Conservation (phyloP, 1,140 invertebrate species). For the Ooceraea biroi region DNA sequence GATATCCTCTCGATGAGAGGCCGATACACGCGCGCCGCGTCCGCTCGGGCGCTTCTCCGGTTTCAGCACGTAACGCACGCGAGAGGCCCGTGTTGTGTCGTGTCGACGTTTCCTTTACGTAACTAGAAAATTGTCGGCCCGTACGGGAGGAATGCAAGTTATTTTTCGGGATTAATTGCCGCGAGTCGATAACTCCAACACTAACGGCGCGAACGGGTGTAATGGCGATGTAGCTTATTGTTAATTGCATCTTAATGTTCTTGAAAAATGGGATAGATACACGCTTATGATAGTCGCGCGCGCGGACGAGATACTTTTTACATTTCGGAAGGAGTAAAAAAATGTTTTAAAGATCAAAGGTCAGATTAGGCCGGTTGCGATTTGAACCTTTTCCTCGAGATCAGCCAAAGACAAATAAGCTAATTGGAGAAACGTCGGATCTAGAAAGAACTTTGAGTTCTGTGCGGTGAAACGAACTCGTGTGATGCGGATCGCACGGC, state of each 20-base stretch:
- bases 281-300: too few relatives aligned
- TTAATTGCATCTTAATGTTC: too few relatives aligned
- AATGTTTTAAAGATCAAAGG: too few relatives aligned
- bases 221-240: too few relatives aligned
- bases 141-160: conserved; percentile 21
- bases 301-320: too few relatives aligned
- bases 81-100: conserved; percentile 34
- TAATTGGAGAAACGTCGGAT: conserved; percentile 1
- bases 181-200: conserved; percentile 1
- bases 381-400: neutral
- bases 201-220: too few relatives aligned
- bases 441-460: neutral
- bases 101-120: conserved; percentile 48
- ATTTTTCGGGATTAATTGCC: conserved; percentile 13
- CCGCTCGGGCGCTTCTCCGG: conserved; percentile 47
- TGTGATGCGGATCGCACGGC: neutral
- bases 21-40: conserved; percentile 29
- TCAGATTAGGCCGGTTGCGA: neutral
- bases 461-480: too few relatives aligned
- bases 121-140: conserved; percentile 46
- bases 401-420: neutral
- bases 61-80: conserved; percentile 59
- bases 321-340: too few relatives aligned
- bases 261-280: too few relatives aligned
- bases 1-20: conserved; percentile 54